Conservation (phyloP, 64 coral and sea anemone genomes). For the Orbicella faveolata region DNA sequence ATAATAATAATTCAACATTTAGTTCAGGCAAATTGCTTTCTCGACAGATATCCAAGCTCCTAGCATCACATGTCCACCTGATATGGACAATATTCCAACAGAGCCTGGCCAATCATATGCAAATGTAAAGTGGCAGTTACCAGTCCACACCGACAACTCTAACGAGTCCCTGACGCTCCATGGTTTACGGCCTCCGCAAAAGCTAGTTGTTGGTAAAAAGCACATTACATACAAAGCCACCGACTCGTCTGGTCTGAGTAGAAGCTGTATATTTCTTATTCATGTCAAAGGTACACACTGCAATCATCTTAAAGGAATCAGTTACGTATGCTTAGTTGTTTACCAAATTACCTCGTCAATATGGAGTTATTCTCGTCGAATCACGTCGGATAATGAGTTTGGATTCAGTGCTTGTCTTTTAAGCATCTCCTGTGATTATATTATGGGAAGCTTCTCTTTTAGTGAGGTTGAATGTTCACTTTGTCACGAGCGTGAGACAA, state of each 20-base stretch:
- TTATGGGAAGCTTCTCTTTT: too few relatives aligned
- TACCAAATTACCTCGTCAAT: too few relatives aligned
- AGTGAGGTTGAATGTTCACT: too few relatives aligned
- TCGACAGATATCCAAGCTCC: not conserved
- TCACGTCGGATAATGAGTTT: too few relatives aligned
- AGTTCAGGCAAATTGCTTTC: not conserved
- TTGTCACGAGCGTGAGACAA: too few relatives aligned
- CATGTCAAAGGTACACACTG: slow-evolving; percentile 16
- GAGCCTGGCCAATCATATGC: slow-evolving; percentile 13
- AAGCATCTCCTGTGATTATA: too few relatives aligned
- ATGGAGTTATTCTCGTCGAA: too few relatives aligned
- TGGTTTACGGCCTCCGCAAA: not conserved
- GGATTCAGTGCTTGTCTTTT: too few relatives aligned
- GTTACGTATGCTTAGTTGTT: too few relatives aligned
- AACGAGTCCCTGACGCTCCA: not conserved
- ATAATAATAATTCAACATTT: too few relatives aligned
- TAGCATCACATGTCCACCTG: slow-evolving; percentile 4
- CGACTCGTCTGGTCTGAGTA: not conserved
- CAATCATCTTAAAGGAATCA: too few relatives aligned
- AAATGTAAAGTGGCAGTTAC: slow-evolving; percentile 28
- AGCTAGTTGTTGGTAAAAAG: not conserved
- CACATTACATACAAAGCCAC: not conserved
- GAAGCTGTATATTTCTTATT: slow-evolving; percentile 23
- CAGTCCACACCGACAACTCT: slow-evolving; percentile 41
- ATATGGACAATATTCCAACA: slow-evolving; percentile 1